A percentile compares a stretch with the other conserved stretches of the same genome.
phyloP scores from a whole-genome alignment of 2,888 invertebrate genomes.

The Lymantria monacha region DNA sequence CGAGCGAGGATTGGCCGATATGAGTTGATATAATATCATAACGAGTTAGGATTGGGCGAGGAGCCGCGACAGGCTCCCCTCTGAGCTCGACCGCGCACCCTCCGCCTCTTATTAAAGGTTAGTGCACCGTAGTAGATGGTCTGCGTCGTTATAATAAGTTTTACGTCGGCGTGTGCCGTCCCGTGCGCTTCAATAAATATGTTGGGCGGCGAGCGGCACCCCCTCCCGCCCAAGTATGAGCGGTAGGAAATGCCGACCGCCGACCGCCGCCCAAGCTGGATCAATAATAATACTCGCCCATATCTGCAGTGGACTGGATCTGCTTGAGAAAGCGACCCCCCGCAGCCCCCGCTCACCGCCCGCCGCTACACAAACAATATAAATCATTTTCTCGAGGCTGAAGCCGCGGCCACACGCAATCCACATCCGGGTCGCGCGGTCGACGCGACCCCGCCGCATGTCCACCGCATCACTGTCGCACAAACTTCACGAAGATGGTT shows the following conservation, averaged over 20 bases:
- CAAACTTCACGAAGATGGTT: background rate
- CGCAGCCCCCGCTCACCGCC: conserved; percentile 37
- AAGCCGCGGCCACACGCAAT: conserved; percentile 61
- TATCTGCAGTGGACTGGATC: conserved; percentile 81
- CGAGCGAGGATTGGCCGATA: conserved; percentile 78
- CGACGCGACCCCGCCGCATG: conserved; percentile 16
- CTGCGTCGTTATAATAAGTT: conserved; percentile 68
- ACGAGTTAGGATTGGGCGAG: conserved; percentile 80
- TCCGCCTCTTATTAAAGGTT: conserved; percentile 64
- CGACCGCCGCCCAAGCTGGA: conserved; percentile 70
- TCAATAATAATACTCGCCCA: conserved; percentile 82
- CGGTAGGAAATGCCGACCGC: conserved; percentile 75
- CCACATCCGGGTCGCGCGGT: conserved; percentile 34
- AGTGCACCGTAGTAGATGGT: conserved; percentile 62
- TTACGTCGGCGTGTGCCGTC: conserved; percentile 63
- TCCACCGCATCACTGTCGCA: conserved; percentile 17
- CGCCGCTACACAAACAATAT: conserved; percentile 76
- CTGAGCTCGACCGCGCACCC: conserved; percentile 46
- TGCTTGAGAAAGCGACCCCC: conserved; percentile 73
- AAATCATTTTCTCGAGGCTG: conserved; percentile 76
- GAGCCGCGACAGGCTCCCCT: conserved; percentile 56
- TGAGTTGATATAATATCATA: conserved; percentile 85
- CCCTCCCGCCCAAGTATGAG: conserved; percentile 69
- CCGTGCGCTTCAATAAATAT: conserved; percentile 73
- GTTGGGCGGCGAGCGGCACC: conserved; percentile 53